phyloP scores from a whole-genome alignment of 1,140 invertebrate genomes.

The Aphis gossypii region DNA sequence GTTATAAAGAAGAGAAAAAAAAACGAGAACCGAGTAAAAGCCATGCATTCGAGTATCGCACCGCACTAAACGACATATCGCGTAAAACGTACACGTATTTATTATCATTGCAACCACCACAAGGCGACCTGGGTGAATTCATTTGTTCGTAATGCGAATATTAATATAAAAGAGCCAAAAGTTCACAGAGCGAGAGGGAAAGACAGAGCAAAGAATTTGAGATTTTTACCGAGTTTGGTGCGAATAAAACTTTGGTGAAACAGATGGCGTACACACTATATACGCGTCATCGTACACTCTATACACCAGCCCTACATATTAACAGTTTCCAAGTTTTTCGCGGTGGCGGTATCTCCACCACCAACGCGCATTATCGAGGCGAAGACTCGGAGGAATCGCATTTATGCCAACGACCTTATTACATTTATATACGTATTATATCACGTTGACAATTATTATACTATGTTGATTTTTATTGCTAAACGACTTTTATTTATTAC shows the following conservation, averaged over 20 bases:
- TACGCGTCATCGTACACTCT: background rate
- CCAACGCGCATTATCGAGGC: background rate
- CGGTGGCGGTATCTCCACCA: background rate
- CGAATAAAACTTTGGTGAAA: slow-evolving; percentile 48
- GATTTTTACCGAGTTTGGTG: slow-evolving; percentile 42
- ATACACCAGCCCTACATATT: background rate
- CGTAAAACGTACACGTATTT: slow-evolving; percentile 44
- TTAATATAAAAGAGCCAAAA: slow-evolving; percentile 41
- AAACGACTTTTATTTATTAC: too few relatives aligned
- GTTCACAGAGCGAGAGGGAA: background rate
- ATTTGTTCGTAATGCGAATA: slow-evolving; percentile 38
- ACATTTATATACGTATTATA: background rate
- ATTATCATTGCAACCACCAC: background rate
- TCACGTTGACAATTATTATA: background rate
- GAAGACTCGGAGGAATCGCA: background rate
- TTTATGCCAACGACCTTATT: background rate
- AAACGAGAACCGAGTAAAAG: background rate
- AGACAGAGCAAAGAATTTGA: background rate
- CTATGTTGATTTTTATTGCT: background rate
- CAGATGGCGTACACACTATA: slow-evolving; percentile 41
- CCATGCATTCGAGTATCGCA: background rate
- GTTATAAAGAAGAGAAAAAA: background rate
- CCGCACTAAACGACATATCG: slow-evolving; percentile 22
- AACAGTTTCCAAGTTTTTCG: background rate
- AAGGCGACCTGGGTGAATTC: background rate